These are phyloP conservation scores for Sphinx pinastri DNA, from an alignment of 2,888 invertebrate species.

Conservation along the genomic window DNA sequence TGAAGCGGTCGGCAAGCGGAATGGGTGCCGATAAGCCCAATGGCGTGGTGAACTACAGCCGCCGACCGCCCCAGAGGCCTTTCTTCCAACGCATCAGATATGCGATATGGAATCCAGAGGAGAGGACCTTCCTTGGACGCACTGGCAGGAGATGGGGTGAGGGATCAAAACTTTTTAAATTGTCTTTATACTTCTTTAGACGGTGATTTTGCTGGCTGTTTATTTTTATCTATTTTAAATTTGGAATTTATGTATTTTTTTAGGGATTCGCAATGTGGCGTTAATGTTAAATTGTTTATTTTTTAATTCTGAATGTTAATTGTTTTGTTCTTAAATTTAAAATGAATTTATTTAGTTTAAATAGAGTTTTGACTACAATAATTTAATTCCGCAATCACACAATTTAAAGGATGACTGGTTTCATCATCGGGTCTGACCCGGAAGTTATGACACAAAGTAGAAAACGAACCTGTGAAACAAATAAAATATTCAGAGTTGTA, in stretches of 20 bases:
- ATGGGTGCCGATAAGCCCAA: slow-evolving; percentile 77
- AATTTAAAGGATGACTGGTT: no score
- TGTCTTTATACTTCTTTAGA: neutral
- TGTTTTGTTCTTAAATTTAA: no score
- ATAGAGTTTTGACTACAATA: no score
- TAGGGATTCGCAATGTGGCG: no score
- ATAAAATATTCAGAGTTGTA: no score
- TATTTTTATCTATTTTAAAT: neutral
- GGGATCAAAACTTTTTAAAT: slow-evolving; percentile 42
- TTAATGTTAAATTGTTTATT: no score
- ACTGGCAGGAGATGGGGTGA: slow-evolving; percentile 88
- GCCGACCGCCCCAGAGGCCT: slow-evolving; percentile 70
- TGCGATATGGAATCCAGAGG: slow-evolving; percentile 84
- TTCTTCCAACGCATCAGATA: slow-evolving; percentile 67
- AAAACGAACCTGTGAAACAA: no score
- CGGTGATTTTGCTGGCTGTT: neutral
- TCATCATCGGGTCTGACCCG: no score
- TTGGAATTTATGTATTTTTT: neutral
- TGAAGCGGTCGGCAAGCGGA: slow-evolving; percentile 39
- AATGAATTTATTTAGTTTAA: no score
- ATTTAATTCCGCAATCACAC: no score
- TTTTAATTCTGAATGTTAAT: no score
- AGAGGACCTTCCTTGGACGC: slow-evolving; percentile 85
- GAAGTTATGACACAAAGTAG: no score
- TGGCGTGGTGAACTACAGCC: slow-evolving; percentile 69